Evolutionary conservation across 2,888 invertebrate genomes (phyloP), one percentile per base, ranked within the genome.

Genomic region (Onchidella celtica): DNA sequence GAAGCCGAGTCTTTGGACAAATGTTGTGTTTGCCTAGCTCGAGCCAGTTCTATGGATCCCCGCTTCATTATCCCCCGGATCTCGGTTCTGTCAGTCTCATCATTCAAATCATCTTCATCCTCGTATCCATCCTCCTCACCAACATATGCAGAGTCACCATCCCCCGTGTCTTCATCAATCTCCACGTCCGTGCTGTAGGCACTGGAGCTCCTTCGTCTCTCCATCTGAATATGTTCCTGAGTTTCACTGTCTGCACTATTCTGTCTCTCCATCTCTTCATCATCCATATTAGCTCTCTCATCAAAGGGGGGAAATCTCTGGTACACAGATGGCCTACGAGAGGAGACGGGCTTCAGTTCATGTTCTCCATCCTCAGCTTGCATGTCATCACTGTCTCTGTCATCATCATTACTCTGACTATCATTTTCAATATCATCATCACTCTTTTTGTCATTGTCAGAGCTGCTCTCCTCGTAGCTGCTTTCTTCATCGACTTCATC

Each of bases 401-500:
- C 66, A 34, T 66, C 32, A 9, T 27, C 66, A 32, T 70, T 29
- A 11, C 11, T 14, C 4, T 24, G 17, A 27, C 40, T 29, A 1
- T 27, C 72, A 29, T 24, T 9, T 27, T 14, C 55, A 47, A 24
- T 17, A 27, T 2, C 9, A 6, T 27, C 27, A 2, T 11, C 47
- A 55, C 47, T n/a, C 72, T 24, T n/a, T 47, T 40, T 11, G 72
- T 36, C 68, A 36, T 29, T 70, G 38, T 76, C 82, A 63, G 70
- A 66, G 40, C 69, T 83, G 3, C 36, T 76, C 32, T 59, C 38
- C 27, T 70, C 74, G 55, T 61, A 70, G 1, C 84, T 85, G 32
- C 85, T 85, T 66, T 86, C 84, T 32, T 87, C 88, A 47, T 77
- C 79, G 59, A 87, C 87, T 0, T 88, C 88, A 34, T 89, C 88